Percentiles rank a stretch among this genome's conserved stretches.
Evolutionary conservation across 2,888 invertebrate genomes (phyloP).

Genomic region (Lamellibrachia columna): DNA sequence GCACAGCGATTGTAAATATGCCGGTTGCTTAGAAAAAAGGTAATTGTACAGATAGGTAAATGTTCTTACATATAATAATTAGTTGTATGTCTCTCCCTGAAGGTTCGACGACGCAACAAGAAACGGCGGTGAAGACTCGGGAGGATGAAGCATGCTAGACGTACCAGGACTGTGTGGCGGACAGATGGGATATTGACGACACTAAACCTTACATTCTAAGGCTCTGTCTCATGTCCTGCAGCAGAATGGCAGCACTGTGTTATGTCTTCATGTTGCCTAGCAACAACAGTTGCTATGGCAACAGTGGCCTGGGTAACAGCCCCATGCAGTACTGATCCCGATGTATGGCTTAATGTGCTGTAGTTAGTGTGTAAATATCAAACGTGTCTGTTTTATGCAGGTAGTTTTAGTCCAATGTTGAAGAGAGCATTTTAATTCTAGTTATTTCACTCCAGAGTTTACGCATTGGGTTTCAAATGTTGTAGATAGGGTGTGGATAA

Average conservation of each 20-base stretch:
- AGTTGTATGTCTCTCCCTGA: neutral
- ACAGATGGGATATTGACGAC: neutral
- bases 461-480: neutral
- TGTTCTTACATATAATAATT: neutral
- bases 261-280: no score
- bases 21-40: no score
- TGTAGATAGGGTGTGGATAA: slow-evolving; percentile 16
- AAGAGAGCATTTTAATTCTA: neutral
- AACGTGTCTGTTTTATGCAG: neutral
- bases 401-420: neutral
- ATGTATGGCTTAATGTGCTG: neutral
- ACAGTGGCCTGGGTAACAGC: no score
- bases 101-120: slow-evolving; percentile 16
- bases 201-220: neutral
- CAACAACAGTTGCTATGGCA: no score
- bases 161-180: no score
- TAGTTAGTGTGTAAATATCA: neutral
- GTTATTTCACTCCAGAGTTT: neutral
- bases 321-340: neutral
- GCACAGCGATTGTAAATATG: no score
- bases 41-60: no score
- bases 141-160: neutral
- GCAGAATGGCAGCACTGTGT: neutral
- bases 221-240: neutral
- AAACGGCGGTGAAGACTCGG: neutral